Base-by-base conservation (phyloP, 92 coral and sea anemone species). In the Porites rus region DNA sequence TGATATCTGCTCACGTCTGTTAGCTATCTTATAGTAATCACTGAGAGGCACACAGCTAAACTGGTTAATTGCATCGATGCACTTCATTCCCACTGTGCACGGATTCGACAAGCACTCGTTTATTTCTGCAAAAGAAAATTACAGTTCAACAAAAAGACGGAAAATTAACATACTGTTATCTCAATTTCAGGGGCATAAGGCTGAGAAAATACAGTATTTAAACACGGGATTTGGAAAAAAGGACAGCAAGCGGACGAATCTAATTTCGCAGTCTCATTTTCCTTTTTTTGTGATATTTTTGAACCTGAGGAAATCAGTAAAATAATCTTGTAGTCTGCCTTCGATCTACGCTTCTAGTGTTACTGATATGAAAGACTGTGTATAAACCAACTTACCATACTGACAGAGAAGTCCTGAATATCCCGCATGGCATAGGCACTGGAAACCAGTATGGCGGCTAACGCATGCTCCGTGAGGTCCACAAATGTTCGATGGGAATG, bases 401-500 rank as follows among this genome's bases (percentile, higher is more conserved):
- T 75, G 94, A 79, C 98, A 94, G 63, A 94, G 95, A 64, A 92
- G 92, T 22, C 98, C 98, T 50, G 98, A 86, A 69, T 88, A 94
- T 84, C 98, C 98, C 76, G 94, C 82, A 71, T 92, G 78, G 88
- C 98, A 94, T 14, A 20, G 19, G 78, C 98, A 94, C 64, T 72
- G 72, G 86, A 94, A 94, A 5, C 98, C 98, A 60, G 94, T 80
- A 67, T 87, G 94, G 38, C 63, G 88, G 69, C 90, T 92, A 22
- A 82, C 85, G 53, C 98, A 94, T 65, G 68, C 60, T 56, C 98
- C 98, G 74, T 90, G 95, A 10, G 68, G 65, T 20, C 98, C 95
- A 58, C 98, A 94, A 61, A 94, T 90, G 83, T 89, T 90, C 56
- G 98, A 94, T 50, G 98, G 98, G 64, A 94, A 92, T 51, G 96